phyloP scores from a whole-genome alignment of 2,888 invertebrate genomes.

The Ethmia dodecea region DNA sequence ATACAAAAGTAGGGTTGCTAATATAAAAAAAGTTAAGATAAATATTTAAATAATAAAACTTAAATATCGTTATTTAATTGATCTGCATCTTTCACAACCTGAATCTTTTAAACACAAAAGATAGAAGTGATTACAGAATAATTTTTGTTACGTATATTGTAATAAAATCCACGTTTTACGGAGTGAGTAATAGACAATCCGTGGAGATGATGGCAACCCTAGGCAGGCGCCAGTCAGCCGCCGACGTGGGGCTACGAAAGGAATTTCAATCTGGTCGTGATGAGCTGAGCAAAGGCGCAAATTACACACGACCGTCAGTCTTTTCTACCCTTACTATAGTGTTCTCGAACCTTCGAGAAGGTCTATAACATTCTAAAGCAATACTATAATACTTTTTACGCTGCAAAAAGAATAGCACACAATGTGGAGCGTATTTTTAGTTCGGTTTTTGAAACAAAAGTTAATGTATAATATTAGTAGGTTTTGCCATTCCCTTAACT shows the following conservation, averaged over 20 bases:
- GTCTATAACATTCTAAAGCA: not conserved
- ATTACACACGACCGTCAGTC: constrained; percentile 53
- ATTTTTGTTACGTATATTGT: too few species aligned
- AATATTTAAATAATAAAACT: too few species aligned
- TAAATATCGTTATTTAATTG: too few species aligned
- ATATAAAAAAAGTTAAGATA: too few species aligned
- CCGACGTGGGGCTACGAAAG: constrained; percentile 48
- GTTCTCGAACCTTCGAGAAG: constrained; percentile 1
- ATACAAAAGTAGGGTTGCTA: constrained; percentile 9
- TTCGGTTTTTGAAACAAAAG: too few species aligned
- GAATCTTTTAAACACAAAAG: too few species aligned
- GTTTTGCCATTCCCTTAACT: not conserved
- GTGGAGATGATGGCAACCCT: constrained; percentile 5
- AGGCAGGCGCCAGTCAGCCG: constrained; percentile 53
- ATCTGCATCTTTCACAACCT: too few species aligned
- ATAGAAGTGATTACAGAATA: too few species aligned
- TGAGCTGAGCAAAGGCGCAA: constrained; percentile 62
- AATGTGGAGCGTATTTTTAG: too few species aligned
- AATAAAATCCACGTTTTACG: not conserved
- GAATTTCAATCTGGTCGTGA: constrained; percentile 72
- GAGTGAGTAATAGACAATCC: not conserved
- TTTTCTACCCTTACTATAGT: constrained; percentile 30
- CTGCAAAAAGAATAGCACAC: too few species aligned
- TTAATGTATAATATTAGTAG: not conserved
- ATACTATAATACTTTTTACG: not conserved